Base-by-base conservation (phyloP, 2,113 vertebrate species). In the Rhipidura dahli region DNA sequence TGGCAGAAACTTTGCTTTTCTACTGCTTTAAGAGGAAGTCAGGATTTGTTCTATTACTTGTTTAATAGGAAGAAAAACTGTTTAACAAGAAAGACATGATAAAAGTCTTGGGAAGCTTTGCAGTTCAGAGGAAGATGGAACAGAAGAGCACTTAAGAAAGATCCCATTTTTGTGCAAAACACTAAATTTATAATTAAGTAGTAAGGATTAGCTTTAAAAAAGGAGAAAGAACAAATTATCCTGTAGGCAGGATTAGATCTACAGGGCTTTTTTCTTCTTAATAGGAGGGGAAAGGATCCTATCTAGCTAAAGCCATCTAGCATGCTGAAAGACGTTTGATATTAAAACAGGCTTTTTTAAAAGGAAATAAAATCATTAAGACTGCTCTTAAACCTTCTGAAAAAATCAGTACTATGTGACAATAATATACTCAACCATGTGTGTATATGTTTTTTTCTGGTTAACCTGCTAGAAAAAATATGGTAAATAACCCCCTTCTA, bases 1-100 rank as follows among this genome's bases (percentile, higher is more conserved):
- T 91, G 88, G 80, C 60, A 84, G 68, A 96, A 92, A 51, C 42
- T 76, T 89, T 57, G 47, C 49, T 83, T 89, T 94, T 91, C 72
- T 21, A 60, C 50, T 78, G 39, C 80, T 87, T 87, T 59, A 88
- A 96, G 63, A 63, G 59, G 68, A 88, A 90, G 92, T 66, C 22
- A 22, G 59, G 51, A 75, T 92, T 92, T 94, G 60, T 94, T 77
- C 47, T 78, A 20, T 76, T 86, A 68, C 69, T 81, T 83, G 47
- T 87, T 94, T 92, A 94, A 47, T 92, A 85, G 57, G 61, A 89
- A 56, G 69, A 83, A 60, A 65, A 85, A 64, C 42, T 83, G 31
- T 96, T 91, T 83, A 90, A 86, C 51, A 75, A 73, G 92, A 84
- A 59, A 75, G 44, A 75, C 33, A 15, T 78, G 68, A 83, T 86